Percentiles rank a stretch among this genome's conserved stretches.
phyloP scores from a whole-genome alignment of 1,140 invertebrate species.

The Drosophila asahinai region DNA sequence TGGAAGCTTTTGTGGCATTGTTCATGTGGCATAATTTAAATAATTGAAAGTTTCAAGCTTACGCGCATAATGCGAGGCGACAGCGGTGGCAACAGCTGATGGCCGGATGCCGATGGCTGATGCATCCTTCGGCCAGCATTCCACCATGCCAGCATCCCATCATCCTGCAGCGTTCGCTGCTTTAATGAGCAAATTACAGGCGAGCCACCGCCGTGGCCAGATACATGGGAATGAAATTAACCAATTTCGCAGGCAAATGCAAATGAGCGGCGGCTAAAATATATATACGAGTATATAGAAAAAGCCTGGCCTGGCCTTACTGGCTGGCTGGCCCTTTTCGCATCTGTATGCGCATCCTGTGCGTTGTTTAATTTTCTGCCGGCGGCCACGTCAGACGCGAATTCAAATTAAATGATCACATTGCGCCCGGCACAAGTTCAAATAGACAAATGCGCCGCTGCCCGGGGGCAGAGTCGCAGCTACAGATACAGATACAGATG shows the following conservation, averaged over 20 bases:
- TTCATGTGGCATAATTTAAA: constrained; percentile 84
- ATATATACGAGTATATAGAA: constrained; percentile 12
- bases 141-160: neutral
- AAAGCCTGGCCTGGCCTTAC: constrained; percentile 21
- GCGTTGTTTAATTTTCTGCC: constrained; percentile 44
- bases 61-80: constrained; percentile 70
- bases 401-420: constrained; percentile 82
- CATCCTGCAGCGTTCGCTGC: constrained; percentile 29
- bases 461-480: constrained; percentile 16
- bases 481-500: constrained; percentile 18
- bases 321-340: constrained; percentile 1
- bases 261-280: constrained; percentile 69
- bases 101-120: constrained; percentile 50
- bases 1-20: constrained; percentile 72
- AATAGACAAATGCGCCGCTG: constrained; percentile 68
- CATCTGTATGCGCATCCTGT: constrained; percentile 30
- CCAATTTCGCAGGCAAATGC: constrained; percentile 72
- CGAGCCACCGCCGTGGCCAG: constrained; percentile 20
- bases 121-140: constrained; percentile 15
- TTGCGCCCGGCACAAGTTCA: constrained; percentile 55
- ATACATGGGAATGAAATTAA: constrained; percentile 77
- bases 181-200: constrained; percentile 70
- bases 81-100: constrained; percentile 49
- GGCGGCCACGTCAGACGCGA: constrained; percentile 60
- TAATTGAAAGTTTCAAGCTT: constrained; percentile 85